These are phyloP conservation scores for Neofelis nebulosa DNA, from an alignment of 2,113 vertebrate genomes.

Conservation along the genomic window DNA sequence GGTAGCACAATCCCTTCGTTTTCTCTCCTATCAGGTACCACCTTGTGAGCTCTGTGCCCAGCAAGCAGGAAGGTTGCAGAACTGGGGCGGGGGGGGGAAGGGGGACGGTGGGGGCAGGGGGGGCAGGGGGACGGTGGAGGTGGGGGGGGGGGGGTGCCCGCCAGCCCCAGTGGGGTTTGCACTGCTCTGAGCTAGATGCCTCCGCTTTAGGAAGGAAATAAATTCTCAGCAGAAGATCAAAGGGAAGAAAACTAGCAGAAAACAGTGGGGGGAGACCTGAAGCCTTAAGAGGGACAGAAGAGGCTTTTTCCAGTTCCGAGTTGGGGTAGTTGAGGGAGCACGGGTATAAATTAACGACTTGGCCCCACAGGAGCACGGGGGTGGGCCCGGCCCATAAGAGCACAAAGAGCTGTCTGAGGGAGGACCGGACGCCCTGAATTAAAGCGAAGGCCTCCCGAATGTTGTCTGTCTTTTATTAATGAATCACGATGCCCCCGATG, in stretches of 20 bases:
- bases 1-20: neutral
- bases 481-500: neutral
- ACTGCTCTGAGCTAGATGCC: neutral
- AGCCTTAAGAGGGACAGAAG: neutral
- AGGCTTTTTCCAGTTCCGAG: neutral
- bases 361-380: neutral
- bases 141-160: fast-evolving
- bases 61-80: neutral
- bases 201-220: neutral
- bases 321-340: neutral
- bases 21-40: neutral
- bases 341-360: neutral
- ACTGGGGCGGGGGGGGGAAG: neutral
- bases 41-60: neutral
- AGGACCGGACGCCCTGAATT: neutral
- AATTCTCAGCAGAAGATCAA: neutral
- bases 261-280: neutral
- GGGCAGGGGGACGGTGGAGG: fast-evolving
- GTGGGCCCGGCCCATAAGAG: neutral
- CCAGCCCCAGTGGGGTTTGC: neutral
- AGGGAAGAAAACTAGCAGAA: neutral
- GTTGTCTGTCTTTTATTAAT: neutral
- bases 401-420: neutral
- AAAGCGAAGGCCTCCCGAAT: neutral
- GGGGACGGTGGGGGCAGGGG: neutral